Percentiles rank a stretch among this genome's conserved stretches.
Evolutionary conservation across 2,797 vertebrate genomes (phyloP).

Genomic region (Xenops minutus): DNA sequence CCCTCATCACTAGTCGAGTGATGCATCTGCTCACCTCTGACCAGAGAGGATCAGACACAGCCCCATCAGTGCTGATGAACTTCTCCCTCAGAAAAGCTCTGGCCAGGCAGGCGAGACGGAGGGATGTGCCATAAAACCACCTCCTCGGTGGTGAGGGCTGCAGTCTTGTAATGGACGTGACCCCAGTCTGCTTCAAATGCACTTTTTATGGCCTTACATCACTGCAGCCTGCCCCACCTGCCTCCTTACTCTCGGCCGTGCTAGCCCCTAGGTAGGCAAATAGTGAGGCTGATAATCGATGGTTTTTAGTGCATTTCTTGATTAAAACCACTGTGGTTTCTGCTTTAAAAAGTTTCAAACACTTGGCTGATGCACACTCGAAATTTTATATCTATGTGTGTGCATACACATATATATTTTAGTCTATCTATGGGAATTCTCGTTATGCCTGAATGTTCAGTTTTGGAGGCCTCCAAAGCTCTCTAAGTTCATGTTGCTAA

Average conservation of each 20-base stretch:
- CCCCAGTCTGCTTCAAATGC: not conserved
- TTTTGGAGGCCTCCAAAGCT: not conserved
- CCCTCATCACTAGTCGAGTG: not conserved
- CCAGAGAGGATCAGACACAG: not conserved
- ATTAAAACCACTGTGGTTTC: not conserved
- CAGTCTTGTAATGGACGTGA: not conserved
- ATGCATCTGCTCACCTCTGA: not conserved
- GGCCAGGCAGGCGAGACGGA: not conserved
- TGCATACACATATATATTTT: not conserved
- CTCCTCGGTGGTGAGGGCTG: rapidly evolving
- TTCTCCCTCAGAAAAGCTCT: not conserved
- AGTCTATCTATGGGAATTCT: not conserved
- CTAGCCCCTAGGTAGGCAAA: not conserved
- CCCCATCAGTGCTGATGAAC: rapidly evolving
- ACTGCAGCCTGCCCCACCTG: not conserved
- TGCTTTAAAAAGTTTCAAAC: not conserved
- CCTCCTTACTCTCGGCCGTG: not conserved
- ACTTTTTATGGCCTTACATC: not conserved
- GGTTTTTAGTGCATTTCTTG: not conserved
- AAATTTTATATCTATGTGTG: not conserved
- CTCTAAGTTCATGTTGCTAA: not conserved
- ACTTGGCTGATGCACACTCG: not conserved
- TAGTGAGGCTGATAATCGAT: not conserved
- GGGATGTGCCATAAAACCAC: not conserved
- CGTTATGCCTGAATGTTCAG: not conserved